Conservation (phyloP, 2,797 vertebrate species). For the Sarcophilus harrisii region DNA sequence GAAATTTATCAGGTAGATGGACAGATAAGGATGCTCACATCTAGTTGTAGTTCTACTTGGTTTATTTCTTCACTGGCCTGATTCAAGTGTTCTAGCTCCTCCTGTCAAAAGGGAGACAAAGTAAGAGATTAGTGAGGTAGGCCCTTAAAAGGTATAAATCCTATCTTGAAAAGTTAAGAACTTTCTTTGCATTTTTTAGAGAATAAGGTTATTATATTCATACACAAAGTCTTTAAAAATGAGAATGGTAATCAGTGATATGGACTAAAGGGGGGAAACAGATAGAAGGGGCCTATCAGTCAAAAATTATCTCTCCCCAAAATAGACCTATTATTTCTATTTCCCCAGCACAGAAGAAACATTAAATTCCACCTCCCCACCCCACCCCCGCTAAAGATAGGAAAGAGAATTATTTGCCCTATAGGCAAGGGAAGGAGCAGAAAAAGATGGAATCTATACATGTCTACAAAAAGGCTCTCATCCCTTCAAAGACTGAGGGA, state of each 20-base stretch:
- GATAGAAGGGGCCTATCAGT: not conserved
- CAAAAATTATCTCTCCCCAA: not conserved
- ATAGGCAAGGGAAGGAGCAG: not conserved
- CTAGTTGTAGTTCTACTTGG: slow-evolving; percentile 92
- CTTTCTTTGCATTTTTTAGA: not conserved
- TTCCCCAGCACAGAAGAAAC: not conserved
- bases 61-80: slow-evolving; percentile 95
- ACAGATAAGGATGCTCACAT: slow-evolving; percentile 85
- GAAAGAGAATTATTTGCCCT: not conserved
- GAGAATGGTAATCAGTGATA: not conserved
- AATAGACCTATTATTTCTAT: not conserved
- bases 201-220: not conserved
- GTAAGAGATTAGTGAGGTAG: not conserved
- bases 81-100: slow-evolving; percentile 94
- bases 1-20: no score
- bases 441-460: not conserved
- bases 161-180: not conserved
- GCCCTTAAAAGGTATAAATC: not conserved
- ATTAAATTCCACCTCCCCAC: not conserved
- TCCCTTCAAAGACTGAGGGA: not conserved
- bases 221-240: not conserved
- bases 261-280: not conserved
- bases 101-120: slow-evolving; percentile 81
- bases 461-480: not conserved
- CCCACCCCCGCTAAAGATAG: not conserved